phyloP scores from a whole-genome alignment of 1,140 invertebrate species.

The Leptinotarsa texana region DNA sequence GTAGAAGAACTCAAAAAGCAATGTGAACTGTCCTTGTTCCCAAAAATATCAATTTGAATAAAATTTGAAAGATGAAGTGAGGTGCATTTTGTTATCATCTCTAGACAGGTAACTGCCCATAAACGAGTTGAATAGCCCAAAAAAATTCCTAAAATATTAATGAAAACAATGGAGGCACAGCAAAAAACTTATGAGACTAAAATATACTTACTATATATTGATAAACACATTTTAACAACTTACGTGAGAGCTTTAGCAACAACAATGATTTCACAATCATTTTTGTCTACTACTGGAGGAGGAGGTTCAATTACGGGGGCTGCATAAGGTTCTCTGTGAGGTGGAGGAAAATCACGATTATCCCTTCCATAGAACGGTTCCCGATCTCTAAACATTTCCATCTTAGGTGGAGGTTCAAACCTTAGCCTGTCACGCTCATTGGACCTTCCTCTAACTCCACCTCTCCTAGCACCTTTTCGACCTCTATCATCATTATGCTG shows the following conservation, averaged over 20 bases:
- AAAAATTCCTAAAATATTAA: too few relatives aligned
- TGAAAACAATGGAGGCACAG: too few relatives aligned
- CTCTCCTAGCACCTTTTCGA: conserved; percentile 17
- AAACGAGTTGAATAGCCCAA: too few relatives aligned
- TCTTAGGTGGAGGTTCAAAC: conserved; percentile 27
- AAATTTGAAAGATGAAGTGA: too few relatives aligned
- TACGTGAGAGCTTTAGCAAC: conserved; percentile 79
- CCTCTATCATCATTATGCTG: conserved; percentile 26
- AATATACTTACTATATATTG: too few relatives aligned
- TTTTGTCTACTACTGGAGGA: conserved; percentile 52
- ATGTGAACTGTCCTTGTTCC: too few relatives aligned
- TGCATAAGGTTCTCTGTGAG: conserved; percentile 11
- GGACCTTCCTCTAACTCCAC: conserved; percentile 18
- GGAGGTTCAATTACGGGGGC: conserved; percentile 18
- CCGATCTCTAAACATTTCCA: neutral
- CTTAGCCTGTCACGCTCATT: conserved; percentile 16
- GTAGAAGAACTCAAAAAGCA: too few relatives aligned
- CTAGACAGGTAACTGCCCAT: too few relatives aligned
- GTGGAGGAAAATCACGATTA: conserved; percentile 23
- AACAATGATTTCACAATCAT: conserved; percentile 89
- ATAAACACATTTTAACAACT: conserved; percentile 51
- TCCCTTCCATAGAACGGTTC: conserved; percentile 31
- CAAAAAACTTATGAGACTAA: too few relatives aligned
- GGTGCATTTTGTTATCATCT: too few relatives aligned
- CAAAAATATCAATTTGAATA: too few relatives aligned